These are phyloP conservation scores for Psammodynastes pulverulentus DNA, from an alignment of 2,113 vertebrate species.

Conservation along the genomic window DNA sequence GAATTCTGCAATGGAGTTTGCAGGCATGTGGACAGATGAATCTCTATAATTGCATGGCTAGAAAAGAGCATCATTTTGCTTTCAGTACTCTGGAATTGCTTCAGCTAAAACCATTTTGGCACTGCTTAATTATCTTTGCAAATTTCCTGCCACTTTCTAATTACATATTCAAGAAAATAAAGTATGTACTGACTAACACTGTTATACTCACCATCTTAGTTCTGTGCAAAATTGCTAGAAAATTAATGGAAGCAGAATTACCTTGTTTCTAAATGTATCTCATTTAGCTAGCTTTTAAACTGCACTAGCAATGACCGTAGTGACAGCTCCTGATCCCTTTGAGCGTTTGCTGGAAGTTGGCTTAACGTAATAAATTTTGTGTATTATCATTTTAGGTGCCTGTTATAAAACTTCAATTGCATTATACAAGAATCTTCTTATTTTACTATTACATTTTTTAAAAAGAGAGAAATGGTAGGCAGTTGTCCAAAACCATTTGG, in stretches of 20 bases:
- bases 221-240: conserved; percentile 28
- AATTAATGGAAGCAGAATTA: conserved; percentile 33
- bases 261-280: not conserved
- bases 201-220: conserved; percentile 30
- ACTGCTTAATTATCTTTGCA: conserved; percentile 42
- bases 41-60: conserved; percentile 7
- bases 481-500: not conserved
- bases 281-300: not conserved
- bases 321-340: not conserved
- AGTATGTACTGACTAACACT: not conserved
- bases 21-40: conserved; percentile 22
- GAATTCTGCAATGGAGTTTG: not conserved
- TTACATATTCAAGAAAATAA: conserved; percentile 5
- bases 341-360: not conserved
- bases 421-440: not conserved
- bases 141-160: conserved; percentile 44
- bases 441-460: not conserved
- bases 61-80: conserved; percentile 23
- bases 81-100: conserved; percentile 29
- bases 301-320: not conserved
- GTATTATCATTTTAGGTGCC: not conserved
- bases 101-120: conserved; percentile 42
- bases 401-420: not conserved
- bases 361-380: not conserved
- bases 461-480: not conserved